Evolutionary conservation across 2,888 invertebrate species (phyloP).

Genomic region (Euzophera pinguis): DNA sequence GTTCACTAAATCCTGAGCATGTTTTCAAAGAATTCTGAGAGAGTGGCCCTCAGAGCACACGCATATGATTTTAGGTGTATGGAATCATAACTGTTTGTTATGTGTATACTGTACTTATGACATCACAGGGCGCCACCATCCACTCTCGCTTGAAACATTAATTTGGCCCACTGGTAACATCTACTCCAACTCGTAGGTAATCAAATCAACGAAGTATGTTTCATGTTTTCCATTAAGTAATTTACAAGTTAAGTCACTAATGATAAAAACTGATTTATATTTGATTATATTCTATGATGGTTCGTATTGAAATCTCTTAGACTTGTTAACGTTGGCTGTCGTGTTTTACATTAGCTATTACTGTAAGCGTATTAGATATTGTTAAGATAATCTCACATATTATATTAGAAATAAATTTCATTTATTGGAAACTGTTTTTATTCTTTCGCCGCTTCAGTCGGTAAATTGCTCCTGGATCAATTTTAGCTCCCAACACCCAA

Average conservation of each 20-base stretch:
- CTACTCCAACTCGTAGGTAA: background rate
- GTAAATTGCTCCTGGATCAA: background rate
- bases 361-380: constrained; percentile 31
- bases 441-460: constrained; percentile 2
- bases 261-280: constrained; percentile 3
- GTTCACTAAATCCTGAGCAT: too few relatives aligned
- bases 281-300: background rate
- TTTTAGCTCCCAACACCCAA: too few relatives aligned
- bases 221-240: too few relatives aligned
- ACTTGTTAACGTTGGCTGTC: constrained; percentile 24
- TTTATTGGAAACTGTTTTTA: constrained; percentile 49
- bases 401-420: constrained; percentile 61
- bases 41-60: too few relatives aligned
- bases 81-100: background rate
- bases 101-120: background rate
- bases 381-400: constrained; percentile 51
- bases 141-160: background rate
- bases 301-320: constrained; percentile 5
- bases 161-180: background rate
- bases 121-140: background rate
- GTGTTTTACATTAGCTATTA: constrained; percentile 24
- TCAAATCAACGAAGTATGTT: too few relatives aligned
- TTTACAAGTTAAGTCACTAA: background rate
- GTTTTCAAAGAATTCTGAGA: too few relatives aligned
- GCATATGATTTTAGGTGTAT: background rate